A percentile compares a stretch with the other conserved stretches of the same genome.
These are phyloP conservation scores for Tinea trinotella DNA, from an alignment of 2,888 invertebrate species.

Conservation along the genomic window DNA sequence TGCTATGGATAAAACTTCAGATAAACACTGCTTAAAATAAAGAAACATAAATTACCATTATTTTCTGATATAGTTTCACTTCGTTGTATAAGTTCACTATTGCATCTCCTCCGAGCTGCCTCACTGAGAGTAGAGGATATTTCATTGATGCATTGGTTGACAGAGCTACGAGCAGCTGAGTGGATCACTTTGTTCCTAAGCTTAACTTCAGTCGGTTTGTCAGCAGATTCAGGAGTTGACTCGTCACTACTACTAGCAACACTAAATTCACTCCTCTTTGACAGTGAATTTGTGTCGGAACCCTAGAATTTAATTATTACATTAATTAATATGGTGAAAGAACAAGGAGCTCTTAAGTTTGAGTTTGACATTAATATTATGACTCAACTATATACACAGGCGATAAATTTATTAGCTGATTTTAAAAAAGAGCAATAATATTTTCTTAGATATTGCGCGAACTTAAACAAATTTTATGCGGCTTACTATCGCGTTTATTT, in stretches of 20 bases:
- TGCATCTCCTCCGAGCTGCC: conserved; percentile 56
- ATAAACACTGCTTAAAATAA: no score
- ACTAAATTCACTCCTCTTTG: conserved; percentile 53
- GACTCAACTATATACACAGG: no score
- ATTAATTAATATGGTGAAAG: no score
- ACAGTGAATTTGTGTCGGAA: conserved; percentile 50
- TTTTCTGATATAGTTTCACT: conserved; percentile 34
- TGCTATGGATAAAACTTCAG: no score
- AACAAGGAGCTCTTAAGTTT: no score
- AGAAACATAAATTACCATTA: neutral
- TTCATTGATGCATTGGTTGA: conserved; percentile 81
- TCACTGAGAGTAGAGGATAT: conserved; percentile 72
- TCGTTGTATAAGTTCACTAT: conserved; percentile 63
- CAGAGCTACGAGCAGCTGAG: conserved; percentile 57
- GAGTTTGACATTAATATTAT: no score
- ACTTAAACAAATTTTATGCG: no score
- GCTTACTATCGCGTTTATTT: no score
- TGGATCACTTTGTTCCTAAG: conserved; percentile 49
- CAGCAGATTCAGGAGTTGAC: conserved; percentile 39
- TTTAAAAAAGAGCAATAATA: no score
- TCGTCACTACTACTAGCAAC: conserved; percentile 47
- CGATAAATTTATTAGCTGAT: no score
- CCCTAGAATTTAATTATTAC: conserved; percentile 31
- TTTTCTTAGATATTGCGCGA: no score
- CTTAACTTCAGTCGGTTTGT: conserved; percentile 45